Base-by-base conservation (phyloP, 2,888 invertebrate species). In the Pantelozetes paolii region DNA sequence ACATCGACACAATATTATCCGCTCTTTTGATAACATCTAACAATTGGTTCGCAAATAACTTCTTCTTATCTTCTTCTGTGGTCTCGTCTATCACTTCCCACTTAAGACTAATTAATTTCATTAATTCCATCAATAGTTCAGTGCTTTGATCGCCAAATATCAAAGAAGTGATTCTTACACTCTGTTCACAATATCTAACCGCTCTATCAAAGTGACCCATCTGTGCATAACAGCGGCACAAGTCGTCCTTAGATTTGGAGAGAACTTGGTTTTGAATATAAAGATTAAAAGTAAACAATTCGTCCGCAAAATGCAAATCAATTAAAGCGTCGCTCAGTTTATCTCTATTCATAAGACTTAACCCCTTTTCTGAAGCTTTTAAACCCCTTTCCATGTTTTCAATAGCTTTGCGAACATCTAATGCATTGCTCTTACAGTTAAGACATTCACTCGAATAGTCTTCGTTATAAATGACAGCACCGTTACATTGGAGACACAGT, bases 181-280 rank as follows among this genome's bases (percentile, higher is more conserved):
- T 28, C 6, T 73, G 73, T 15, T 40, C 5, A 11, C 67, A 71
- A 62, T 72, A 73, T 32, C 32, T 64, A 36, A 48, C 32, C 3
- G 75, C 73, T 30, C 59, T 64, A 13, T 73, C 73, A 48, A 54
- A 59, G 50, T 75, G 75, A 73, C 75, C 75, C 75, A 75, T 75
- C 20, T 45, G 15, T 42, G 69, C 50, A 30, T 72, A 64, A 30
- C 75, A 75, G 13, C 73, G 48, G 26, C 40, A 64, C 8, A 75
- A n/a, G 26, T 73, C 42, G n/a, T 54, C 45, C 54, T 72, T 74
- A 42, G 32, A 20, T 26, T 69, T 45, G 28, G 54, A 23, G 13
- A 73, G 32, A 9, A 54, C 2, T 23, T 36, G 50, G 32, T 75
- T 75, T 36, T 57, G 50, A 32, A 54, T 36, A 48, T 72, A 73